These are phyloP conservation scores for Microplitis manilae DNA, from an alignment of 2,888 invertebrate genomes.

Conservation along the genomic window DNA sequence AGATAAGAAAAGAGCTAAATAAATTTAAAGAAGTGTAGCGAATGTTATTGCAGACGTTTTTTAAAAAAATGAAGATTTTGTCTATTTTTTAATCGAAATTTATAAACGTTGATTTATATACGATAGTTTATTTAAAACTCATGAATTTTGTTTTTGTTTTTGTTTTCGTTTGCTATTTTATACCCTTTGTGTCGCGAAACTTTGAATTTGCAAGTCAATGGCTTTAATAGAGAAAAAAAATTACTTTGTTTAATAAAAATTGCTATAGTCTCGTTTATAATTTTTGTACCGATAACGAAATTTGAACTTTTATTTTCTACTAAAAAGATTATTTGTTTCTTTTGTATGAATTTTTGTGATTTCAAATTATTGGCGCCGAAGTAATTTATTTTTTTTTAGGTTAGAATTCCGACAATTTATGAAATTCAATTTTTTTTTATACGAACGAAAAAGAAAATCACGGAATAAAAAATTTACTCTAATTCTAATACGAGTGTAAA, in stretches of 20 bases:
- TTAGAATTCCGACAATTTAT: no score
- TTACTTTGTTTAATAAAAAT: slow-evolving; percentile 1
- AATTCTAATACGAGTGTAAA: no score
- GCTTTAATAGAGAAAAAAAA: background rate
- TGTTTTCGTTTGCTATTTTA: background rate
- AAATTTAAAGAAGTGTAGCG: slow-evolving; percentile 55
- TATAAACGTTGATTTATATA: slow-evolving; percentile 13
- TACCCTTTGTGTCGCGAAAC: slow-evolving; percentile 1
- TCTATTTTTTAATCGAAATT: background rate
- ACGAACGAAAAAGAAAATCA: no score
- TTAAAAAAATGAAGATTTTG: background rate
- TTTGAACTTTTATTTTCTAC: no score
- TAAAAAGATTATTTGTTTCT: no score
- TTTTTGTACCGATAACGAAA: no score
- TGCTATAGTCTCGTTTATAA: background rate
- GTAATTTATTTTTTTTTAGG: no score
- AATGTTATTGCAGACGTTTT: background rate
- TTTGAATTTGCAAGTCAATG: slow-evolving; percentile 2
- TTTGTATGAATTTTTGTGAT: no score
- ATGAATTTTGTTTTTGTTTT: slow-evolving; percentile 1
- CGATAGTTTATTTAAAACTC: background rate
- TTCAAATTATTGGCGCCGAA: no score
- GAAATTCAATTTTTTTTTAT: no score
- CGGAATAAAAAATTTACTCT: no score
- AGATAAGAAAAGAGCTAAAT: slow-evolving; percentile 44